phyloP scores from a whole-genome alignment of 2,888 invertebrate genomes.

The Scaptomyza tumidula region DNA sequence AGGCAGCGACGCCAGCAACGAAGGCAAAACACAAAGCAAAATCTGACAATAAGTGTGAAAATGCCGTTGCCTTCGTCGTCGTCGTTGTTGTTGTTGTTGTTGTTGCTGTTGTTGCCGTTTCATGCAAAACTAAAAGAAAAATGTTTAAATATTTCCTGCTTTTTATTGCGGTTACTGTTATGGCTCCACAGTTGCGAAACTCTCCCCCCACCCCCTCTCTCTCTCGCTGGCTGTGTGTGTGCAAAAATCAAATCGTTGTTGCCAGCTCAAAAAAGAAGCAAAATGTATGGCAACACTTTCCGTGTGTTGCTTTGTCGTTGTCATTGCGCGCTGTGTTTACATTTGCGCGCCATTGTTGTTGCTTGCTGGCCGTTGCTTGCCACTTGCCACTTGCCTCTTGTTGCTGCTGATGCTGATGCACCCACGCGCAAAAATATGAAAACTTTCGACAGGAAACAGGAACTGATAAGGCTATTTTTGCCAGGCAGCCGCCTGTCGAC shows the following conservation, averaged over 20 bases:
- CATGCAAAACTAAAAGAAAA: conserved; percentile 82
- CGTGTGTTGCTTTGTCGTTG: conserved; percentile 66
- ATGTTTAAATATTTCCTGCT: conserved; percentile 83
- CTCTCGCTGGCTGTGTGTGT: too few relatives aligned
- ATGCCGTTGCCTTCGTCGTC: conserved; percentile 42
- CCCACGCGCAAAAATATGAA: conserved; percentile 81
- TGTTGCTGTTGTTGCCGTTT: conserved; percentile 25
- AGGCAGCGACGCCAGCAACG: conserved; percentile 38
- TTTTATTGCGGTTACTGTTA: conserved; percentile 75
- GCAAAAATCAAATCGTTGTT: background rate
- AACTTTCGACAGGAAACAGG: conserved; percentile 84
- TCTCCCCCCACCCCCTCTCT: background rate
- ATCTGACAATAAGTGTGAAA: conserved; percentile 81
- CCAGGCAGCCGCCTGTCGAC: conserved; percentile 65
- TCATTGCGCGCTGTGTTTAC: conserved; percentile 58
- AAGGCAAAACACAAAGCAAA: conserved; percentile 72
- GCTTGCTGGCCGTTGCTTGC: conserved; percentile 29
- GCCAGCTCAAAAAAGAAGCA: conserved; percentile 11
- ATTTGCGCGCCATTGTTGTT: conserved; percentile 53
- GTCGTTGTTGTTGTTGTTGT: conserved; percentile 1
- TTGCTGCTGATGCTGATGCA: conserved; percentile 41
- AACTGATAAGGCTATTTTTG: conserved; percentile 84
- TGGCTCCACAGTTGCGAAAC: conserved; percentile 21
- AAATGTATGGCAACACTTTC: conserved; percentile 74
- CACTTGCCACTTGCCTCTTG: conserved; percentile 4